Percentiles rank a stretch among this genome's conserved stretches.
Evolutionary conservation across 2,113 vertebrate genomes (phyloP).

Genomic region (Cavia porcellus): DNA sequence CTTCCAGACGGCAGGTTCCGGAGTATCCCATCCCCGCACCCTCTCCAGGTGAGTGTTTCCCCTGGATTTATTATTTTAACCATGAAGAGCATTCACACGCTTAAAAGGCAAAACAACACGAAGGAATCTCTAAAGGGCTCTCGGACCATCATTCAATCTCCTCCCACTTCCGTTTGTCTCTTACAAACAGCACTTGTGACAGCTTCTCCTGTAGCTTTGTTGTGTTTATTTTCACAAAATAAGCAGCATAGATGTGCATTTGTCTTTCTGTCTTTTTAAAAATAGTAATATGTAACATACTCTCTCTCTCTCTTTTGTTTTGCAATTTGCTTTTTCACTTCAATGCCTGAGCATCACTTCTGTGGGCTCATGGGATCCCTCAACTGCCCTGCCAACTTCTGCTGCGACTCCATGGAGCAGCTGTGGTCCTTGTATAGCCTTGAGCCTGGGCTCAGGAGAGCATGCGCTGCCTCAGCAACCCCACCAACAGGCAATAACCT

Average conservation of each 20-base stretch:
- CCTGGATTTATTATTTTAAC: background rate
- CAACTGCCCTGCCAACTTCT: fast-evolving
- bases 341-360: background rate
- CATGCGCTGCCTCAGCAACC: fast-evolving
- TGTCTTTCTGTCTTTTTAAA: background rate
- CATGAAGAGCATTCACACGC: background rate
- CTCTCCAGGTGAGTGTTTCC: no score
- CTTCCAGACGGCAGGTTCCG: no score
- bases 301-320: background rate
- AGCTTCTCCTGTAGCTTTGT: background rate
- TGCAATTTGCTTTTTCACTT: no score
- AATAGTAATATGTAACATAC: background rate
- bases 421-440: fast-evolving
- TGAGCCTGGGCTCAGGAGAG: fast-evolving
- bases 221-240: background rate
- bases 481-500: fast-evolving
- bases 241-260: background rate
- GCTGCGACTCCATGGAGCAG: fast-evolving
- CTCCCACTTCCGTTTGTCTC: fast-evolving
- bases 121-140: background rate
- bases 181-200: fast-evolving
- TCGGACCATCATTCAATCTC: no score
- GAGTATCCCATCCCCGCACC: fast-evolving
- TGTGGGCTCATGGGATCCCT: fast-evolving
- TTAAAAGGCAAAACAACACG: background rate